These are phyloP conservation scores for Dryoscopus gambensis DNA, from an alignment of 2,113 vertebrate species.

Conservation along the genomic window DNA sequence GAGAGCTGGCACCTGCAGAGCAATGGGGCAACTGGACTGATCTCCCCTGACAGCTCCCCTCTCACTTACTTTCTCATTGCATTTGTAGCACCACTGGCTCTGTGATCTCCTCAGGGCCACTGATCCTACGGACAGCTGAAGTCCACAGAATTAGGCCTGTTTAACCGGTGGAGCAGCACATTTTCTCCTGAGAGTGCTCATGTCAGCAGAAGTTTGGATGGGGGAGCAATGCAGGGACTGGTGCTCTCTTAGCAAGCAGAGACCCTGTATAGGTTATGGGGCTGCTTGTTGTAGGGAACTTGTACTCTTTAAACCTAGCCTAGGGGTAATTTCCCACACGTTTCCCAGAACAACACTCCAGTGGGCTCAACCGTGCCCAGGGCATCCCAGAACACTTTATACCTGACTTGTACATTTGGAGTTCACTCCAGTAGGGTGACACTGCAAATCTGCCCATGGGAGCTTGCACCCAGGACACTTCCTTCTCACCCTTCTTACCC, in stretches of 20 bases:
- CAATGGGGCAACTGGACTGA: background rate
- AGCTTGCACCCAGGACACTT: background rate
- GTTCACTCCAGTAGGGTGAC: background rate
- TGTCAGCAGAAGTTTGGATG: background rate
- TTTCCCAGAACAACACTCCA: background rate
- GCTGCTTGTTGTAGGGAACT: background rate
- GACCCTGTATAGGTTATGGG: background rate
- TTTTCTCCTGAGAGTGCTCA: background rate
- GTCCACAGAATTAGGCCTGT: background rate
- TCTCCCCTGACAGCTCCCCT: background rate
- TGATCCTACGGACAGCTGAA: background rate
- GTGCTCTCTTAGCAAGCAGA: background rate
- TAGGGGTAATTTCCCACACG: rapidly evolving
- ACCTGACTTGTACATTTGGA: background rate
- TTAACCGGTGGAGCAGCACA: slow-evolving; percentile 13
- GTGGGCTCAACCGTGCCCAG: background rate
- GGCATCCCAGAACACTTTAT: background rate
- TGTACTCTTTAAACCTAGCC: background rate
- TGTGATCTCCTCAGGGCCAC: background rate
- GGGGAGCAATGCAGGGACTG: background rate
- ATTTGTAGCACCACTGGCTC: background rate
- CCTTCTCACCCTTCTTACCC: background rate
- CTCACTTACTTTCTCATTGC: background rate
- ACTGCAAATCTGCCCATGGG: background rate
- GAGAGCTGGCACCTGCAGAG: background rate